phyloP scores from a whole-genome alignment of 2,797 vertebrate species.

The Parotocinclus haroldoi region DNA sequence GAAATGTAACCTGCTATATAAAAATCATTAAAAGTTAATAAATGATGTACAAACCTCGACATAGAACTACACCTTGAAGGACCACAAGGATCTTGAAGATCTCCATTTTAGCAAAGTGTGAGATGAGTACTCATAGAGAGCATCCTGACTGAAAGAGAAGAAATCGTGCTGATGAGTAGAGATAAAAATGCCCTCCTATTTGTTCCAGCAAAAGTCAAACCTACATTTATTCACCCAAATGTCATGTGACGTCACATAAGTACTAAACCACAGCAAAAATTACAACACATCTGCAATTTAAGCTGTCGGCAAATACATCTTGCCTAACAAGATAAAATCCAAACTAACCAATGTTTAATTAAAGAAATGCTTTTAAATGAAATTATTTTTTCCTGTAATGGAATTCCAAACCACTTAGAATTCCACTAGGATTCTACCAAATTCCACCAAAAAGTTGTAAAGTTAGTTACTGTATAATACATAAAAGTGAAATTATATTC shows the following conservation, averaged over 20 bases:
- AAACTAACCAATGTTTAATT: too few species aligned
- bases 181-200: background rate
- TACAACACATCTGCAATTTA: background rate
- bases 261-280: background rate
- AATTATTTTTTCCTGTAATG: background rate
- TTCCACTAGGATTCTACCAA: too few species aligned
- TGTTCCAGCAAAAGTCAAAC: background rate
- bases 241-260: constrained; percentile 1
- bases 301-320: background rate
- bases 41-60: constrained; percentile 22
- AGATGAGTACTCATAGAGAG: background rate
- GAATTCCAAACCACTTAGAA: too few species aligned
- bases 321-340: too few species aligned
- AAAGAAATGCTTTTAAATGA: background rate
- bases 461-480: too few species aligned
- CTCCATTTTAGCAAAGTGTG: constrained; percentile 26
- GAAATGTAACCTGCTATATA: too few species aligned
- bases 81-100: constrained; percentile 20
- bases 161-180: too few species aligned
- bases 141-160: background rate
- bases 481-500: too few species aligned
- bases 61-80: constrained; percentile 19
- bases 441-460: too few species aligned
- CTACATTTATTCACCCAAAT: background rate
- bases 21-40: background rate